These are phyloP conservation scores for Steatornis caripensis DNA, from an alignment of 2,113 vertebrate species.

Conservation along the genomic window DNA sequence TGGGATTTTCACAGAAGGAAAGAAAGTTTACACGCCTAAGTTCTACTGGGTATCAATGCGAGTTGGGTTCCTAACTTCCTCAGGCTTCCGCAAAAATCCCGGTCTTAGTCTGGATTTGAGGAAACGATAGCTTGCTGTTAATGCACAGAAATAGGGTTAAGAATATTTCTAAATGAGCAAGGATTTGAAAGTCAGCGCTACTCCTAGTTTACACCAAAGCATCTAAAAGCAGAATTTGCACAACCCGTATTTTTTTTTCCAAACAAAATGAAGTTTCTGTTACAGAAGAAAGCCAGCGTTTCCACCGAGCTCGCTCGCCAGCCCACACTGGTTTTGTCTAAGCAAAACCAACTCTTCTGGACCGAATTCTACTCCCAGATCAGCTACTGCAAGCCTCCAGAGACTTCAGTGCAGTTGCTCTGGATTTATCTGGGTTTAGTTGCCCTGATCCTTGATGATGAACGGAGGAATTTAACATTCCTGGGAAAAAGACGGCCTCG, in stretches of 20 bases:
- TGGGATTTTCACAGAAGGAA: not conserved
- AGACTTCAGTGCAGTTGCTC: not conserved
- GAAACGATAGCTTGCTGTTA: not conserved
- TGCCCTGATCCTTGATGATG: not conserved
- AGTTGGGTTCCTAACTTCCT: not conserved
- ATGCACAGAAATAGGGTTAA: not conserved
- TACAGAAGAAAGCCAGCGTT: not conserved
- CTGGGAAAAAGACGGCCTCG: not conserved
- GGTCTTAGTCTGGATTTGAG: not conserved
- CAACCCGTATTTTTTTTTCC: not conserved
- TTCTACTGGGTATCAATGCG: not conserved
- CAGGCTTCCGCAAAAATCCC: not conserved
- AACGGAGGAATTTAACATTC: not conserved
- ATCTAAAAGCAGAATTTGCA: not conserved
- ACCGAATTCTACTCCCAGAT: not conserved
- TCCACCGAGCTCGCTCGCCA: not conserved
- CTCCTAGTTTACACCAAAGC: not conserved
- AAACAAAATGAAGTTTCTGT: not conserved
- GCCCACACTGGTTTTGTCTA: not conserved
- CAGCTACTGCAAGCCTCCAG: not conserved
- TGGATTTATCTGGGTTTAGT: not conserved
- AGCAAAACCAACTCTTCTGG: not conserved
- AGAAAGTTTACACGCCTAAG: not conserved
- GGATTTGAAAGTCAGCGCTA: not conserved
- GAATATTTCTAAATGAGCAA: not conserved